phyloP scores from a whole-genome alignment of 1,140 invertebrate species.

The Laupala kohalensis region DNA sequence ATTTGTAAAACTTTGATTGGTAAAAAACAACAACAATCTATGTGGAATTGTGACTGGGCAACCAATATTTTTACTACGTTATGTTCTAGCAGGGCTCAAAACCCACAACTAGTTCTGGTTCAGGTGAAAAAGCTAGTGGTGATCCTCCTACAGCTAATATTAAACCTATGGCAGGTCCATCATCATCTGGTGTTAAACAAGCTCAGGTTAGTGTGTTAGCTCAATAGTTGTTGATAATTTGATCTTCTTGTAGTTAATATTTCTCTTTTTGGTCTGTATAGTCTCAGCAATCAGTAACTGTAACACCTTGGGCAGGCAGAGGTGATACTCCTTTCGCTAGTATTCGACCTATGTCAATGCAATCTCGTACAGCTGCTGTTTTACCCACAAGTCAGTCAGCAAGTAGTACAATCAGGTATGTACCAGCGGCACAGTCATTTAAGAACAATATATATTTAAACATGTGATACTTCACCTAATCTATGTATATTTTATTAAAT shows the following conservation, averaged over 20 bases:
- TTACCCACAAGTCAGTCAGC: conserved; percentile 46
- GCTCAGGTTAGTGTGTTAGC: conserved; percentile 22
- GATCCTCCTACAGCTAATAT: conserved; percentile 86
- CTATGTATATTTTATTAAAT: no score
- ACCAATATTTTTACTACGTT: background rate
- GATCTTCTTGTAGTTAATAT: background rate
- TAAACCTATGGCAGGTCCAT: conserved; percentile 75
- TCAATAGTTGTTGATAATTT: background rate
- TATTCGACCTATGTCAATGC: conserved; percentile 75
- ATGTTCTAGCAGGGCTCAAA: conserved; percentile 37
- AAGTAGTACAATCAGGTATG: conserved; percentile 19
- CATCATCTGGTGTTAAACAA: conserved; percentile 25
- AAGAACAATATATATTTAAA: background rate
- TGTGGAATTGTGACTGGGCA: no score
- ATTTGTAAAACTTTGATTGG: no score
- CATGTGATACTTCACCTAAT: background rate
- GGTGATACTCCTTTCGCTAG: conserved; percentile 75
- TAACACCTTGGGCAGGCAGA: conserved; percentile 41
- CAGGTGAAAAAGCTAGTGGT: conserved; percentile 44
- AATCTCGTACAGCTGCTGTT: conserved; percentile 60
- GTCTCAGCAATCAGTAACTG: conserved; percentile 28
- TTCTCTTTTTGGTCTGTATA: conserved; percentile 4
- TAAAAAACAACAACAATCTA: no score
- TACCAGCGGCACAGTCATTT: no score
- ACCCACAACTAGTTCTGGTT: conserved; percentile 39